Percentiles rank a stretch among this genome's conserved stretches.
phyloP scores from a whole-genome alignment of 2,888 invertebrate genomes.

The Liposcelis brunnea region DNA sequence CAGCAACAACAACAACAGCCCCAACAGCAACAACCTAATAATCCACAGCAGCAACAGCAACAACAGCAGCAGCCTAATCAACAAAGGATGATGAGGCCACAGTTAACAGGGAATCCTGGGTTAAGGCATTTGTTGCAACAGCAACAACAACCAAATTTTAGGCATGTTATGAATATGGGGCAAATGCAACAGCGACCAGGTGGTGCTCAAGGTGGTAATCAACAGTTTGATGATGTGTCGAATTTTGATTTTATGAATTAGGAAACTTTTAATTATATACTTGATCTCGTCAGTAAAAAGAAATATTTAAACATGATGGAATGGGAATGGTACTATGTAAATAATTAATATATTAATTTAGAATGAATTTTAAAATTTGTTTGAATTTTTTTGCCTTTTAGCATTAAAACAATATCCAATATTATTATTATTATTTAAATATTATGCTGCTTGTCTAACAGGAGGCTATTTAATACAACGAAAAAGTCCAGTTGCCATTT shows the following conservation, averaged over 20 bases:
- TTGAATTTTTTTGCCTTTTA: too few species aligned
- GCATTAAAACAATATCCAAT: too few species aligned
- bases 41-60: slow-evolving; percentile 17
- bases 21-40: slow-evolving; percentile 18
- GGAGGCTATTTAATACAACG: too few species aligned
- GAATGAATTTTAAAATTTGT: too few species aligned
- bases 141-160: slow-evolving; percentile 50
- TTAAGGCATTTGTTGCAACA: slow-evolving; percentile 63
- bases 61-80: slow-evolving; percentile 24
- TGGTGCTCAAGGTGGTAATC: slow-evolving; percentile 10
- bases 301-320: too few species aligned
- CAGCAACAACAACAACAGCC: slow-evolving; percentile 32
- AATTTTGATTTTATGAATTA: slow-evolving; percentile 31
- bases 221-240: slow-evolving; percentile 34
- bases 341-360: too few species aligned
- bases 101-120: slow-evolving; percentile 59
- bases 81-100: slow-evolving; percentile 57
- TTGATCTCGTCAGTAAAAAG: too few species aligned
- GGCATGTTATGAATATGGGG: slow-evolving; percentile 39
- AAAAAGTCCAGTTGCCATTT: too few species aligned
- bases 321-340: too few species aligned
- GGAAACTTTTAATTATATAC: too few species aligned
- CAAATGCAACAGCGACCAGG: slow-evolving; percentile 15
- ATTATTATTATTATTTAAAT: too few species aligned
- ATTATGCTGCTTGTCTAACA: too few species aligned